Conservation (phyloP, 1,140 invertebrate species). For the Aporrectodea caliginosa region DNA sequence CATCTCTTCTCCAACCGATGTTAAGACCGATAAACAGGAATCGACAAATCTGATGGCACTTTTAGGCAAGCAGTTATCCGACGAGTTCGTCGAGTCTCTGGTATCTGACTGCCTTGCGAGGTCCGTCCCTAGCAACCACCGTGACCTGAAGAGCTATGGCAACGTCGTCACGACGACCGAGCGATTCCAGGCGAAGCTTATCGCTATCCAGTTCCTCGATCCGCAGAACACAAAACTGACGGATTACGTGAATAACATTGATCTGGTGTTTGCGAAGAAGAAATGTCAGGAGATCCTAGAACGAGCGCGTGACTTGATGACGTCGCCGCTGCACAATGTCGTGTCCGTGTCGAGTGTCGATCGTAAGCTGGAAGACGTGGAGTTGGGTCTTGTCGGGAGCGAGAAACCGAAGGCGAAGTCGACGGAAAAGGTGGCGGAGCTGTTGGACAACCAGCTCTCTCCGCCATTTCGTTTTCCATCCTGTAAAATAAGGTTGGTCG, state of each 20-base stretch:
- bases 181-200: background rate
- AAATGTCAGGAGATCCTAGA: background rate
- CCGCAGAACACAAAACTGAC: background rate
- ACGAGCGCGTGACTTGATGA: background rate
- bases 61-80: background rate
- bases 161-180: background rate
- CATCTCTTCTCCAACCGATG: background rate
- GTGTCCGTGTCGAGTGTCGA: background rate
- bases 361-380: background rate
- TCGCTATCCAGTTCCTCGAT: background rate
- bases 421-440: background rate
- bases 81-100: background rate
- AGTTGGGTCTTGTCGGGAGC: background rate
- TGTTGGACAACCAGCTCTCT: background rate
- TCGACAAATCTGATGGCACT: background rate
- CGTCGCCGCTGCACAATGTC: background rate
- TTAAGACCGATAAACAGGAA: background rate
- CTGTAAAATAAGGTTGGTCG: background rate
- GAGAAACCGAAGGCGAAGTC: background rate
- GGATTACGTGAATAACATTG: background rate
- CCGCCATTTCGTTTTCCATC: background rate
- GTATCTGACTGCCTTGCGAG: background rate
- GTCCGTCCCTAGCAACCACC: background rate
- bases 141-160: background rate
- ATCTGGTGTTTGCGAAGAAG: background rate